A percentile compares a stretch with the other conserved stretches of the same genome.
Evolutionary conservation across 2,888 invertebrate genomes (phyloP).

Genomic region (Stratiomys singularior): DNA sequence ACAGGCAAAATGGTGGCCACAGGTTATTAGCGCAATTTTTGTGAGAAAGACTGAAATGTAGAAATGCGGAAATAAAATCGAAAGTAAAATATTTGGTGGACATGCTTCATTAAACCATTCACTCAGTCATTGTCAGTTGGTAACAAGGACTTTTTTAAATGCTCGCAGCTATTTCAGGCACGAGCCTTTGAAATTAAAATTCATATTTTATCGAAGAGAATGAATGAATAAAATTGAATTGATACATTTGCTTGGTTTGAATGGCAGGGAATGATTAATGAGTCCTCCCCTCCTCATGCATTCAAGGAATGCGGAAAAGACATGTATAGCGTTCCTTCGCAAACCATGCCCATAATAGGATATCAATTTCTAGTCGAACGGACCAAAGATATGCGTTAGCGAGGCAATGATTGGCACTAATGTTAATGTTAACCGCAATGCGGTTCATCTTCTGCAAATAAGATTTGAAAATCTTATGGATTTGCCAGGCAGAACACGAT

Average conservation of each 20-base stretch:
- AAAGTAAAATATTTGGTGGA: too few species aligned
- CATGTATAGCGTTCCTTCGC: background rate
- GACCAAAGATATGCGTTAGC: conserved; percentile 14
- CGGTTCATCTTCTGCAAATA: conserved; percentile 18
- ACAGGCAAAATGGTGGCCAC: too few species aligned
- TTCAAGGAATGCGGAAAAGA: background rate
- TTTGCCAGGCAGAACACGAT: background rate
- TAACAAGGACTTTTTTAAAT: background rate
- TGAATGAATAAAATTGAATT: conserved; percentile 10
- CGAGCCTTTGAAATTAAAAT: background rate
- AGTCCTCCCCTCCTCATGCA: background rate
- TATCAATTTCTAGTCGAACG: conserved; percentile 17
- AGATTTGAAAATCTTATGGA: background rate
- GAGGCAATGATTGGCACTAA: conserved; percentile 35
- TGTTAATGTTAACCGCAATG: conserved; percentile 29
- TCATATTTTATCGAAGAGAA: too few species aligned
- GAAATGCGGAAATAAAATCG: too few species aligned
- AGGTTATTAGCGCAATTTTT: too few species aligned
- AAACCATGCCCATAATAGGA: background rate
- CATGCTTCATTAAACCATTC: too few species aligned
- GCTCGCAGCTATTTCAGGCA: background rate
- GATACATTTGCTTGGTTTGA: conserved; percentile 18
- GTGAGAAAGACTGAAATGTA: too few species aligned
- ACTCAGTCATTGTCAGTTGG: background rate
- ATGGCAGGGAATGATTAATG: conserved; percentile 41